phyloP scores from a whole-genome alignment of 2,797 vertebrate species.

The Leucoraja ocellata region DNA sequence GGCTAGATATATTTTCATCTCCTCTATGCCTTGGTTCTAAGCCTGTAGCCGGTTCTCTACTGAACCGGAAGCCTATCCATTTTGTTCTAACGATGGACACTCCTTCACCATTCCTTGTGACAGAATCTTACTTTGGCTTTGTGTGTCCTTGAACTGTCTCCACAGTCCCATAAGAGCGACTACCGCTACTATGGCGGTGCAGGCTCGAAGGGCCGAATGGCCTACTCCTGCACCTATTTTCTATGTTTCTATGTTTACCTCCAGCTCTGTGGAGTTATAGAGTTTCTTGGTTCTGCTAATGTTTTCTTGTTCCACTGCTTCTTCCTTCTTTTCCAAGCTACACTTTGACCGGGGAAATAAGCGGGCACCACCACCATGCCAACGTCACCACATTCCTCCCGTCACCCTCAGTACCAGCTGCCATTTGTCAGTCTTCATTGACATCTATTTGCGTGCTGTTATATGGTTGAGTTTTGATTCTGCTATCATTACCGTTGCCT shows the following conservation, averaged over 20 bases:
- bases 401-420: not conserved
- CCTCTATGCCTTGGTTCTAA: not conserved
- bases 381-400: not conserved
- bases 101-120: not conserved
- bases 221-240: no score
- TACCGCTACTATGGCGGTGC: no score
- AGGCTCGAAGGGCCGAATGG: no score
- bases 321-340: not conserved
- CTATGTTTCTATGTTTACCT: no score
- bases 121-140: not conserved
- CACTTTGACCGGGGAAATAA: not conserved
- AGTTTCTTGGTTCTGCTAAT: not conserved
- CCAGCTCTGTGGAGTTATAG: not conserved
- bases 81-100: not conserved
- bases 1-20: not conserved
- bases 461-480: not conserved
- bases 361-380: not conserved
- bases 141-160: not conserved
- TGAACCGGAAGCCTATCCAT: not conserved
- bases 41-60: not conserved
- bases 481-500: not conserved
- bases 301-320: not conserved
- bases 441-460: not conserved
- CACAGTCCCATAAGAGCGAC: no score
- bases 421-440: not conserved